Conservation (phyloP, 2,888 invertebrate genomes). For the Limnephilus auricula region DNA sequence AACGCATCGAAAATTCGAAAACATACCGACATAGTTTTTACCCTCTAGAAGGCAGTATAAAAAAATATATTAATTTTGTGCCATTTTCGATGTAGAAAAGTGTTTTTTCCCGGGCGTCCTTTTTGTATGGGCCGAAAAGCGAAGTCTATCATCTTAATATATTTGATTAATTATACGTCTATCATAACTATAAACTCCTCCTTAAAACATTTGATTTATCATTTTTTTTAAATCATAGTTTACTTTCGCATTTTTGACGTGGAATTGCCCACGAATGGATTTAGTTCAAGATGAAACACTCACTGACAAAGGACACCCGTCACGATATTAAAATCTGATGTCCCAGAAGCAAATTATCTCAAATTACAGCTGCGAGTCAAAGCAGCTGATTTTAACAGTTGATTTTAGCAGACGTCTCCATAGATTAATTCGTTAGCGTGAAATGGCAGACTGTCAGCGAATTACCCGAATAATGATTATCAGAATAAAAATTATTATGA, state of each 20-base stretch:
- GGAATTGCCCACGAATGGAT: conserved; percentile 13
- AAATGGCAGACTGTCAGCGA: conserved; percentile 11
- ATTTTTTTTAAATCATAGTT: background rate
- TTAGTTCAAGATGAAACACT: background rate
- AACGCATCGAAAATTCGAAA: too few relatives aligned
- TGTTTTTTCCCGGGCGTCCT: too few relatives aligned
- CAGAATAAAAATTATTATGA: background rate
- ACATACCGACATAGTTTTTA: too few relatives aligned
- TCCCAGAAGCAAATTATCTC: conserved; percentile 4
- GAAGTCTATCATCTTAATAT: too few relatives aligned
- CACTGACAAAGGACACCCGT: conserved; percentile 36
- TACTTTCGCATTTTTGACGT: background rate
- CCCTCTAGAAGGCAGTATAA: too few relatives aligned
- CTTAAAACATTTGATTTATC: background rate
- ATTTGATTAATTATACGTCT: too few relatives aligned
- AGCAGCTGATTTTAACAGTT: background rate
- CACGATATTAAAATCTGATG: conserved; percentile 22
- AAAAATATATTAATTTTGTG: too few relatives aligned
- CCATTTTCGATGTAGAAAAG: too few relatives aligned
- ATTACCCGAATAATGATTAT: background rate
- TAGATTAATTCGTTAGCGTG: conserved; percentile 33
- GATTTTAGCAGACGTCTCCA: conserved; percentile 6
- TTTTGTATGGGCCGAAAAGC: too few relatives aligned
- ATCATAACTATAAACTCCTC: too few relatives aligned
- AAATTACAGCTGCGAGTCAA: conserved; percentile 11